Evolutionary conservation across 2,888 invertebrate species (phyloP).

Genomic region (Caenorhabditis wallacei): DNA sequence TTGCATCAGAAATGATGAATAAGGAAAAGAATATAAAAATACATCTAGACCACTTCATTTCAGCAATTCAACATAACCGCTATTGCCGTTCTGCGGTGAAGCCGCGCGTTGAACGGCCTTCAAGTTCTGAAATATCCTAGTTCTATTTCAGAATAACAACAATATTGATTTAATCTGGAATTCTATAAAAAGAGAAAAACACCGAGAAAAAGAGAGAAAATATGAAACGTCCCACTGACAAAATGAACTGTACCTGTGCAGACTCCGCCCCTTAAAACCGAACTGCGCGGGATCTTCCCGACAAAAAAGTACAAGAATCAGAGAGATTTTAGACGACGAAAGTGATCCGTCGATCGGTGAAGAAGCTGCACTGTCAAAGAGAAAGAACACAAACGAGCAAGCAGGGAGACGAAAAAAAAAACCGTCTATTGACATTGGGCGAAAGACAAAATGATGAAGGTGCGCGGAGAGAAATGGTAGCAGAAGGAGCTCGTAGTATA

Average conservation of each 20-base stretch:
- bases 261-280: constrained; percentile 52
- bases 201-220: constrained; percentile 18
- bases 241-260: constrained; percentile 53
- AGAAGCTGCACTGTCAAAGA: constrained; percentile 62
- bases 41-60: constrained; percentile 46
- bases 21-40: constrained; percentile 35
- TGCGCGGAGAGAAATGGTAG: constrained; percentile 40
- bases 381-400: constrained; percentile 62
- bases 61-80: constrained; percentile 58
- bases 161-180: background rate
- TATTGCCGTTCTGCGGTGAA: constrained; percentile 39
- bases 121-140: constrained; percentile 22
- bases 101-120: constrained; percentile 24
- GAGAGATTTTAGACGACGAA: constrained; percentile 47
- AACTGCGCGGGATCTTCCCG: constrained; percentile 44
- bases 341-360: constrained; percentile 61
- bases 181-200: constrained; percentile 12
- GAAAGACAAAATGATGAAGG: constrained; percentile 64
- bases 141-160: background rate
- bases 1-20: constrained; percentile 46
- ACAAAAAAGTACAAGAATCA: constrained; percentile 25
- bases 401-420: constrained; percentile 48
- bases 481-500: constrained; percentile 50
- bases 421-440: constrained; percentile 58
- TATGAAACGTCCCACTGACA: constrained; percentile 30